Evolutionary conservation across 2,113 vertebrate species (phyloP).

Genomic region (Bos taurus): DNA sequence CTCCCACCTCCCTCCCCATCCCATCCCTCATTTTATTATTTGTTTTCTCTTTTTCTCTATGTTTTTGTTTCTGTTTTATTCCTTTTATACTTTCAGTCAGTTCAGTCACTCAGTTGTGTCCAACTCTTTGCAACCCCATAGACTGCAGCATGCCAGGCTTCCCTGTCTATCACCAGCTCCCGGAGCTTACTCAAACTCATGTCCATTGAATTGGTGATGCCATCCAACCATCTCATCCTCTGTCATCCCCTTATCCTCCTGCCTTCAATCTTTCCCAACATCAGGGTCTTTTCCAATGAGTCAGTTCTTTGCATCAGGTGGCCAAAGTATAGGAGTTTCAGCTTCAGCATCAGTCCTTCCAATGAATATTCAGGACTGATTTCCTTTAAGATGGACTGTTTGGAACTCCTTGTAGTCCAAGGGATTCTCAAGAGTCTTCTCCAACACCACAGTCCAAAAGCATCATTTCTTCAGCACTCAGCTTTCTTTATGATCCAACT

Average conservation of each 20-base stretch:
- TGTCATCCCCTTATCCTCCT: neutral
- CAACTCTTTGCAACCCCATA: neutral
- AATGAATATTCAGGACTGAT: neutral
- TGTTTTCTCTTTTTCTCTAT: neutral
- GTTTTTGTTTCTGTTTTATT: neutral
- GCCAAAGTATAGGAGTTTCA: neutral
- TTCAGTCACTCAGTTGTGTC: neutral
- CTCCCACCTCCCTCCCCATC: neutral
- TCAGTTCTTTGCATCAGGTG: neutral
- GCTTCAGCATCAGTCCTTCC: neutral
- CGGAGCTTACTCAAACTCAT: neutral
- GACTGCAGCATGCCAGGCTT: neutral
- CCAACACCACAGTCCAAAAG: neutral
- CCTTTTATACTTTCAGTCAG: neutral
- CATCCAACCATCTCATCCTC: neutral
- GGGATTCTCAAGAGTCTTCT: neutral
- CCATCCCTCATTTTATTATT: neutral
- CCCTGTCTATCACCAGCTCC: neutral
- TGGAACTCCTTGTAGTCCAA: neutral
- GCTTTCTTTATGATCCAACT: neutral
- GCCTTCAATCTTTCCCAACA: neutral
- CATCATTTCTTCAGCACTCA: rapidly evolving
- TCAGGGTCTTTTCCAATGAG: neutral
- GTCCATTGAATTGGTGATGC: rapidly evolving
- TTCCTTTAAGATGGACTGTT: neutral